These are phyloP conservation scores for Anoplophora glabripennis DNA, from an alignment of 1,140 invertebrate genomes.

Conservation along the genomic window DNA sequence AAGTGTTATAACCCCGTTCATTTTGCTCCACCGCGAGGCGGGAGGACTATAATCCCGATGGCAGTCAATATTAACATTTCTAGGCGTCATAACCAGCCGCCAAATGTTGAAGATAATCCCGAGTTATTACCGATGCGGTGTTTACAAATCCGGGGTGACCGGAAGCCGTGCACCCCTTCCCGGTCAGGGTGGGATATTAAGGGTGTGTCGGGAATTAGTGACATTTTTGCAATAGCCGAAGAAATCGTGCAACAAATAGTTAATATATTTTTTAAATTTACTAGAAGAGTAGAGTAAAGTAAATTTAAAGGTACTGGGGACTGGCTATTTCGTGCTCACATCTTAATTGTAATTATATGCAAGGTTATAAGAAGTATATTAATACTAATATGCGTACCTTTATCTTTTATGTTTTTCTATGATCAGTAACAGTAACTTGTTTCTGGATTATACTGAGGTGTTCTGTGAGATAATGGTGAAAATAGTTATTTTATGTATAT, in stretches of 20 bases:
- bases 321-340: no score
- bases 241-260: background rate
- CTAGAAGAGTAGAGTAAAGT: no score
- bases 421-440: no score
- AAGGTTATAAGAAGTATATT: no score
- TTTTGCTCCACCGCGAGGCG: background rate
- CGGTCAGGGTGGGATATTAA: background rate
- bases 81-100: conserved; percentile 44
- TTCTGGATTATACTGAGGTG: no score
- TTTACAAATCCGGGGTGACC: conserved; percentile 7
- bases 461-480: no score
- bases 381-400: no score
- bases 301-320: no score
- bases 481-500: no score
- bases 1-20: conserved; percentile 8
- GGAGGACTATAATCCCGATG: conserved; percentile 18
- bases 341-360: no score
- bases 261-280: background rate
- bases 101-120: conserved; percentile 44
- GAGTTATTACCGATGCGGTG: conserved; percentile 39
- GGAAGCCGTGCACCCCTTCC: background rate
- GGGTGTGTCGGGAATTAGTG: background rate
- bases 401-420: no score
- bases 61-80: conserved; percentile 46
- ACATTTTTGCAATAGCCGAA: background rate